Evolutionary conservation across 2,113 vertebrate genomes (phyloP).

Genomic region (Azemiops feae): DNA sequence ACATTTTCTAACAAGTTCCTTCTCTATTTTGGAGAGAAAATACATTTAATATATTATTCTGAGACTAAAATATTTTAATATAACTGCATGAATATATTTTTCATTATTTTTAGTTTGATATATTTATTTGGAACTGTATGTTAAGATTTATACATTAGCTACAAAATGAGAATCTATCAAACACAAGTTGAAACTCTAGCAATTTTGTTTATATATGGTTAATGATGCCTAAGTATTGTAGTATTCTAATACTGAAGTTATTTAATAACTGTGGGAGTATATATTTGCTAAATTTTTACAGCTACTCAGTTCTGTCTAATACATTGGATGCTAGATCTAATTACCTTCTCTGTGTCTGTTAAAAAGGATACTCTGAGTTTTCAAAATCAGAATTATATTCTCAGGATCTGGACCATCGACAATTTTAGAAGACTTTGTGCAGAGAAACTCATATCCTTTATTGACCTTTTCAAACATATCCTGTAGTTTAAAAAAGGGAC

Average conservation of each 20-base stretch:
- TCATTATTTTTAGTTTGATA: neutral
- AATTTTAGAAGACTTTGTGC: slow-evolving; percentile 90
- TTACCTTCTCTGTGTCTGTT: slow-evolving; percentile 92
- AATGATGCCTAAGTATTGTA: neutral
- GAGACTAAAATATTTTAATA: neutral
- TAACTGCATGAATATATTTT: neutral
- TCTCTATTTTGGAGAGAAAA: neutral
- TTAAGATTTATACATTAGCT: no score
- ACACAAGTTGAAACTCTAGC: neutral
- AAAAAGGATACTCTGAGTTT: slow-evolving; percentile 97
- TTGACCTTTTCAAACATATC: slow-evolving; percentile 99
- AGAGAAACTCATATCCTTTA: slow-evolving; percentile 97
- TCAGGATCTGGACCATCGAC: slow-evolving; percentile 95
- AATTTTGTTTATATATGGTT: neutral
- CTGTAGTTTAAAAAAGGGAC: slow-evolving; percentile 64
- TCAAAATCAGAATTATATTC: slow-evolving; percentile 98
- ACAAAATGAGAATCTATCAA: neutral
- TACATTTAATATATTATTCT: neutral
- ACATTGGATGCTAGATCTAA: neutral
- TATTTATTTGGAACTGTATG: neutral
- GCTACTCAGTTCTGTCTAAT: neutral
- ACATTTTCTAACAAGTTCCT: neutral
- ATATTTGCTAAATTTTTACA: neutral
- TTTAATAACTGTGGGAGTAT: neutral
- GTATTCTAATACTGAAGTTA: neutral